Percentiles rank a stretch among this genome's conserved stretches.
Conservation (phyloP, 1,140 invertebrate species). For the Trichonephila clavata region DNA sequence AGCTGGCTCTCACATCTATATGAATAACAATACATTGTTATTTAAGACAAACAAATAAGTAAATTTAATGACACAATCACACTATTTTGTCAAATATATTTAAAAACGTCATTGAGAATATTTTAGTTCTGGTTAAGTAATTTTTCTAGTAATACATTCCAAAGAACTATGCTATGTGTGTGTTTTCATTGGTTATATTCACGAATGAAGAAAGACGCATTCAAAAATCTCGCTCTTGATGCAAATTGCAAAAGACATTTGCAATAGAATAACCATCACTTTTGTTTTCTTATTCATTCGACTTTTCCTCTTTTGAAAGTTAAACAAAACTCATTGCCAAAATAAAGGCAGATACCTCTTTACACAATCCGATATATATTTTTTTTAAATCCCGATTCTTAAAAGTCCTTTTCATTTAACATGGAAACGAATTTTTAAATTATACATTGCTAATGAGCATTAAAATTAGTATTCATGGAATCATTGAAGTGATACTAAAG, state of each 20-base stretch:
- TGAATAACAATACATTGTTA: background rate
- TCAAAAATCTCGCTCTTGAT: constrained; percentile 43
- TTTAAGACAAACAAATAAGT: background rate
- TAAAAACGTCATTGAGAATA: background rate
- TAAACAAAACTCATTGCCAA: constrained; percentile 63
- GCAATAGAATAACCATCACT: constrained; percentile 65
- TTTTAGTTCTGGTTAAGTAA: constrained; percentile 47
- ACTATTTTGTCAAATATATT: background rate
- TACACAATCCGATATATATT: background rate
- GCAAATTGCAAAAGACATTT: constrained; percentile 63
- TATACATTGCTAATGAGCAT: constrained; percentile 72
- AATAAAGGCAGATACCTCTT: background rate
- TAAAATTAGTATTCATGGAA: constrained; percentile 76
- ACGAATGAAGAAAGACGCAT: constrained; percentile 1
- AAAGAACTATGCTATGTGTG: background rate
- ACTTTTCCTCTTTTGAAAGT: constrained; percentile 63
- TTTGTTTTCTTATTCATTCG: constrained; percentile 55
- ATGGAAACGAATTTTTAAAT: constrained; percentile 71
- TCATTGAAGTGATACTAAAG: constrained; percentile 73
- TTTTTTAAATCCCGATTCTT: constrained; percentile 15
- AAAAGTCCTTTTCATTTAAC: constrained; percentile 63
- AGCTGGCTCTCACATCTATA: too few species aligned
- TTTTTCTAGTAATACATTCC: constrained; percentile 4
- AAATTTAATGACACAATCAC: background rate
- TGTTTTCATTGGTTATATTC: background rate